Percentiles rank a stretch among this genome's conserved stretches.
phyloP scores from a whole-genome alignment of 2,797 vertebrate genomes.

The Sebastes minor region DNA sequence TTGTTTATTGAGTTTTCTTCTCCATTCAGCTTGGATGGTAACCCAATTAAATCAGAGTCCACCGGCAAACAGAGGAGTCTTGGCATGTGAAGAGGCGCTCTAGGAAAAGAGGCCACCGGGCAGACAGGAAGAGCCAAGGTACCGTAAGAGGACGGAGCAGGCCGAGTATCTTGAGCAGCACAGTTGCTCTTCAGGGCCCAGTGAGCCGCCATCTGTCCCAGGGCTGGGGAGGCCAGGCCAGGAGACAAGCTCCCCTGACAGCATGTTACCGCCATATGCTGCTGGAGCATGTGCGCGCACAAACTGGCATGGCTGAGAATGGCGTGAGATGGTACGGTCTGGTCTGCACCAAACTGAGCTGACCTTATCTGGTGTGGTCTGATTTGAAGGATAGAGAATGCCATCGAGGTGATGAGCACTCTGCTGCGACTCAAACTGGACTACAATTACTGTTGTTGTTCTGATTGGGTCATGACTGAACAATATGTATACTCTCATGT shows the following conservation, averaged over 20 bases:
- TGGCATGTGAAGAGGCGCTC: constrained; percentile 40
- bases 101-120: constrained; percentile 34
- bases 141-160: constrained; percentile 27
- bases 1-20: constrained; percentile 29
- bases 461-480: not conserved
- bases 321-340: constrained; percentile 31
- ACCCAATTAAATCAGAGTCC: constrained; percentile 46
- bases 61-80: constrained; percentile 29
- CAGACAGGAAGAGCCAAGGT: constrained; percentile 63
- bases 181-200: constrained; percentile 85
- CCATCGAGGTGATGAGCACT: not conserved
- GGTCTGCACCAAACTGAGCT: constrained; percentile 31
- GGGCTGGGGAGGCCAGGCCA: constrained; percentile 82
- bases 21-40: constrained; percentile 35
- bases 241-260: constrained; percentile 86
- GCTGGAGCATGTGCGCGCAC: constrained; percentile 66
- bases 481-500: not conserved
- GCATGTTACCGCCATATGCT: constrained; percentile 89
- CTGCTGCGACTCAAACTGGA: not conserved
- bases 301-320: constrained; percentile 44
- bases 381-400: constrained; percentile 9
- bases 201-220: constrained; percentile 91
- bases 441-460: not conserved
- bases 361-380: constrained; percentile 39
- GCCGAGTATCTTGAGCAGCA: constrained; percentile 71